A percentile compares a stretch with the other conserved stretches of the same genome.
phyloP scores from a whole-genome alignment of 1,140 invertebrate species.

The Lepeophtheirus salmonis region DNA sequence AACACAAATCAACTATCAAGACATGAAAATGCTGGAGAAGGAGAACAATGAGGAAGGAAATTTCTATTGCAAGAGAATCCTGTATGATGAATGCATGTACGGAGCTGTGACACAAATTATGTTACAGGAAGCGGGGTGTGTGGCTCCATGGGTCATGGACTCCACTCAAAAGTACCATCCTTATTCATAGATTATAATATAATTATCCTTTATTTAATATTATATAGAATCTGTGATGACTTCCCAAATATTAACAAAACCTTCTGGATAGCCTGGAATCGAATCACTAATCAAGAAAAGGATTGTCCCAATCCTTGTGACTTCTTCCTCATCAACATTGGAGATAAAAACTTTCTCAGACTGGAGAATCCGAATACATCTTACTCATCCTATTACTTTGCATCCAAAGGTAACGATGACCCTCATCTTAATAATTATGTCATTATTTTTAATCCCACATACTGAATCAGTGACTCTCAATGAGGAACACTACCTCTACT shows the following conservation, averaged over 20 bases:
- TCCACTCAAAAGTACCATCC: not conserved
- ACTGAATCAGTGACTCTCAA: not conserved
- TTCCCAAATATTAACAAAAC: not conserved
- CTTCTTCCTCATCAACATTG: not conserved
- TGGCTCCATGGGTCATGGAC: conserved; percentile 3
- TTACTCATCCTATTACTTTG: not conserved
- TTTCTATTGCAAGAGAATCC: not conserved
- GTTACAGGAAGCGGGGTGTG: conserved; percentile 6
- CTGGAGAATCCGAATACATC: not conserved
- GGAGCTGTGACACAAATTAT: not conserved
- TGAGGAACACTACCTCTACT: not conserved
- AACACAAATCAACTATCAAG: conserved; percentile 9
- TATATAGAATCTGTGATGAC: not conserved
- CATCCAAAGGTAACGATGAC: not conserved
- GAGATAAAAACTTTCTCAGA: conserved; percentile 6
- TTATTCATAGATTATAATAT: too few relatives aligned
- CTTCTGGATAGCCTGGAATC: conserved; percentile 9
- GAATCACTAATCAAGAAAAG: conserved; percentile 9
- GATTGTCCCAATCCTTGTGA: conserved; percentile 6
- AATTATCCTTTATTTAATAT: too few relatives aligned
- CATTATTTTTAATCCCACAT: too few relatives aligned
- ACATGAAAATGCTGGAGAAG: not conserved
- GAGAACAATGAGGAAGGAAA: not conserved
- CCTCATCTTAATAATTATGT: not conserved
- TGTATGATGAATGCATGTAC: conserved; percentile 11